Evolutionary conservation across 1,140 invertebrate species (phyloP).

Genomic region (Drosophila truncata): DNA sequence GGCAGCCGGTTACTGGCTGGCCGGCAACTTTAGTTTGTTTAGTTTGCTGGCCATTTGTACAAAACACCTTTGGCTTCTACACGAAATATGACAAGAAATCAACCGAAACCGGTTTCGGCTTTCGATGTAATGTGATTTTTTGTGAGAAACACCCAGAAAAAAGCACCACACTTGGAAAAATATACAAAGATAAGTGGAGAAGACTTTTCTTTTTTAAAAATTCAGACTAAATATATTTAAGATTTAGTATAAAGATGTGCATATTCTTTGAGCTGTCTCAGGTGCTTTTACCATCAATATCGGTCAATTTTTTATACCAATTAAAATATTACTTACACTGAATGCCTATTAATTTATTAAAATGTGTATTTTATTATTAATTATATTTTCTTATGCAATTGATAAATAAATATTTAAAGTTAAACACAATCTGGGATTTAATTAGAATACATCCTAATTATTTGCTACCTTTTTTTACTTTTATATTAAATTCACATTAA

Average conservation of each 20-base stretch:
- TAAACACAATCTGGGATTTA: neutral
- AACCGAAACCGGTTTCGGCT: conserved; percentile 63
- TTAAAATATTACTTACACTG: neutral
- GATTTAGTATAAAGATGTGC: too few species aligned
- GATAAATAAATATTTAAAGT: neutral
- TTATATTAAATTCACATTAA: neutral
- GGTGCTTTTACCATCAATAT: neutral
- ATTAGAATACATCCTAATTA: neutral
- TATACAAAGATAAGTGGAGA: neutral
- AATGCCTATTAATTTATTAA: too few species aligned
- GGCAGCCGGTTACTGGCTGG: conserved; percentile 54
- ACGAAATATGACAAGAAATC: conserved; percentile 68
- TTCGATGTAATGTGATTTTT: conserved; percentile 48
- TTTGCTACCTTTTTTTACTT: too few species aligned
- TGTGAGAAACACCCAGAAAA: conserved; percentile 50
- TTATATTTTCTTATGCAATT: neutral
- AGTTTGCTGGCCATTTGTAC: conserved; percentile 76
- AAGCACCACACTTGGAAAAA: conserved; percentile 21
- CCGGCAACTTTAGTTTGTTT: conserved; percentile 66
- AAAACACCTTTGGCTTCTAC: conserved; percentile 72
- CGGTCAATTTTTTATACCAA: neutral
- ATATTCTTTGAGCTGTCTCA: too few species aligned
- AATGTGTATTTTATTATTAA: neutral
- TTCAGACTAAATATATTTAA: too few species aligned
- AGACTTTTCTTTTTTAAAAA: neutral